Percentiles rank a stretch among this genome's conserved stretches.
phyloP scores from a whole-genome alignment of 2,113 vertebrate species.

The Redunca redunca region DNA sequence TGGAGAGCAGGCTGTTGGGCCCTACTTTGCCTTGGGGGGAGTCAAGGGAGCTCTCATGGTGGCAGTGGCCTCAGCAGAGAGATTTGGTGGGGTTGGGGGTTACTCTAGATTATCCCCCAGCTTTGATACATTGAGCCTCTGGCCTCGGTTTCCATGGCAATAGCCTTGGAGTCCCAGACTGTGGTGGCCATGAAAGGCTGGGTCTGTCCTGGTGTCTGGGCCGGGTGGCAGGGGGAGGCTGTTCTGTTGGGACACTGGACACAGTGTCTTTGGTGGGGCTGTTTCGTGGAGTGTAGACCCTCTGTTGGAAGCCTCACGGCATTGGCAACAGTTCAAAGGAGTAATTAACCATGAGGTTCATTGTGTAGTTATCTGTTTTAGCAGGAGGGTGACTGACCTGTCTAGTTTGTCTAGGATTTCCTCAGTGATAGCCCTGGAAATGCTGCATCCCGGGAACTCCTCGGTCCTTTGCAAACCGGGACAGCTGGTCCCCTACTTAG shows the following conservation, averaged over 20 bases:
- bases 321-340: background rate
- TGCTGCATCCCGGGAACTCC: accelerated
- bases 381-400: background rate
- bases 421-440: background rate
- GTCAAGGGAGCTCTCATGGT: background rate
- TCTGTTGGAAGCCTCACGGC: background rate
- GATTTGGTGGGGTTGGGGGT: background rate
- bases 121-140: background rate
- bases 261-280: background rate
- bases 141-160: background rate
- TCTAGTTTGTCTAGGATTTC: background rate
- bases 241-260: background rate
- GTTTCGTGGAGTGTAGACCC: background rate
- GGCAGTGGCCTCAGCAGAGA: background rate
- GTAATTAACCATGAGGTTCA: background rate
- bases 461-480: accelerated
- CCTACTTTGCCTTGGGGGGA: accelerated
- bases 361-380: background rate
- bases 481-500: background rate
- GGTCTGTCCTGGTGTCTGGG: background rate
- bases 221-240: accelerated
- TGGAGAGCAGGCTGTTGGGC: accelerated
- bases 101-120: background rate
- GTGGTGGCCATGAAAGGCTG: background rate
- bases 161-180: background rate